Evolutionary conservation across 2,113 vertebrate genomes (phyloP).

Genomic region (Colossoma macropomum): DNA sequence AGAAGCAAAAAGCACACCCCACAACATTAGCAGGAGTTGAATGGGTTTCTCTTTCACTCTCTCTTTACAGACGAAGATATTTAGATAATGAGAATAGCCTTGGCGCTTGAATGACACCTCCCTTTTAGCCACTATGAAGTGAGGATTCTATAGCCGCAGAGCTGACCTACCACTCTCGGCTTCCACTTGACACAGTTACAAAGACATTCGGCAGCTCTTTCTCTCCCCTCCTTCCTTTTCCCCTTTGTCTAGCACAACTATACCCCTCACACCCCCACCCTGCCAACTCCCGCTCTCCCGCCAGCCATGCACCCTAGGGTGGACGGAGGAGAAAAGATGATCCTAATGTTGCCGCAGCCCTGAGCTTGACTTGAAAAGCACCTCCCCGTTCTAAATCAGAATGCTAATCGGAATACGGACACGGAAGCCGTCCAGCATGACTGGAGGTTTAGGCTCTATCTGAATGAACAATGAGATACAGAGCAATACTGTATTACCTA

Average conservation of each 20-base stretch:
- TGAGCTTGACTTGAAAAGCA: constrained; percentile 67
- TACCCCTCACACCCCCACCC: constrained; percentile 59
- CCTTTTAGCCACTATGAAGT: constrained; percentile 67
- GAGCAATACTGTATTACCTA: constrained; percentile 5
- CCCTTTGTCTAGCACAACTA: constrained; percentile 73
- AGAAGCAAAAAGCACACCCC: constrained; percentile 27
- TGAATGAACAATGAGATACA: not conserved
- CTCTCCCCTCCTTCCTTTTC: constrained; percentile 61
- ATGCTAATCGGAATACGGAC: constrained; percentile 67
- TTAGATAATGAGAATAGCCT: constrained; percentile 68
- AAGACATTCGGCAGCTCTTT: constrained; percentile 67
- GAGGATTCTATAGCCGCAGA: constrained; percentile 59
- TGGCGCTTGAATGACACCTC: constrained; percentile 67
- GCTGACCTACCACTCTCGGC: constrained; percentile 70
- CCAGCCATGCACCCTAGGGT: constrained; percentile 65
- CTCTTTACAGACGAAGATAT: constrained; percentile 36
- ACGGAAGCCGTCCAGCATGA: constrained; percentile 54
- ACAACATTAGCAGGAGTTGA: constrained; percentile 22
- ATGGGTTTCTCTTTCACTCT: constrained; percentile 30
- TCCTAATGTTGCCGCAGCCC: constrained; percentile 70
- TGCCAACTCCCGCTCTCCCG: constrained; percentile 64
- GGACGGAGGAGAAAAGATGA: constrained; percentile 68
- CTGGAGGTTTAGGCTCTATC: constrained; percentile 3
- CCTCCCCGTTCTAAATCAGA: constrained; percentile 65
- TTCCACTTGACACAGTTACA: constrained; percentile 72